Percentiles rank a stretch among this genome's conserved stretches.
These are phyloP conservation scores for Gadus macrocephalus DNA, from an alignment of 2,113 vertebrate genomes.

Conservation along the genomic window DNA sequence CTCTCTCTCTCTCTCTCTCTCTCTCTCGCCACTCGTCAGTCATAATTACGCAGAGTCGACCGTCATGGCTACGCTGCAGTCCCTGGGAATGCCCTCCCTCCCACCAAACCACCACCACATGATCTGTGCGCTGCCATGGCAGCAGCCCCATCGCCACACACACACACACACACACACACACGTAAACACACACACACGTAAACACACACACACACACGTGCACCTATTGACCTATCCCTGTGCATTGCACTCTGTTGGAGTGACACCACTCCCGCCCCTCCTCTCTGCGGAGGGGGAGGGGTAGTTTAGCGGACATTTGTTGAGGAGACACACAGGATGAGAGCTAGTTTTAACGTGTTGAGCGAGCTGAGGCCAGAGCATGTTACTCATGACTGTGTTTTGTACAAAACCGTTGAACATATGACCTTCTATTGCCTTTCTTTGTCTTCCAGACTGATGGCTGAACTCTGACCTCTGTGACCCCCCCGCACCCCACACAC, in stretches of 20 bases:
- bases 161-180: background rate
- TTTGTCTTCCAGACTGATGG: slow-evolving; percentile 61
- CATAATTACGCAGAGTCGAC: no score
- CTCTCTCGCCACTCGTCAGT: background rate
- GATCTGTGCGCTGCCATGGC: background rate
- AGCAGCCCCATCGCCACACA: background rate
- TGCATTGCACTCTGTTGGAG: background rate
- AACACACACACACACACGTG: background rate
- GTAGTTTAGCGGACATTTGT: background rate
- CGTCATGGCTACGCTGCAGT: no score
- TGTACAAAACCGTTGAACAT: no score
- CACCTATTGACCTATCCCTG: background rate
- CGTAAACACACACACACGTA: no score
- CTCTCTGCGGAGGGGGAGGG: background rate
- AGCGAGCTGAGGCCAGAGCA: no score
- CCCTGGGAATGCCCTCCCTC: no score
- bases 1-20: no score
- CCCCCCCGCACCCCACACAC: background rate
- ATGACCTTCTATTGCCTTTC: background rate
- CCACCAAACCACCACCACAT: background rate
- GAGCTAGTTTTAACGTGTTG: no score
- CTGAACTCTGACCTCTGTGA: background rate
- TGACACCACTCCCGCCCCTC: background rate
- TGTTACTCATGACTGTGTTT: no score
- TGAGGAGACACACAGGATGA: no score